These are phyloP conservation scores for Xanthia togata DNA, from an alignment of 2,888 invertebrate genomes.

Conservation along the genomic window DNA sequence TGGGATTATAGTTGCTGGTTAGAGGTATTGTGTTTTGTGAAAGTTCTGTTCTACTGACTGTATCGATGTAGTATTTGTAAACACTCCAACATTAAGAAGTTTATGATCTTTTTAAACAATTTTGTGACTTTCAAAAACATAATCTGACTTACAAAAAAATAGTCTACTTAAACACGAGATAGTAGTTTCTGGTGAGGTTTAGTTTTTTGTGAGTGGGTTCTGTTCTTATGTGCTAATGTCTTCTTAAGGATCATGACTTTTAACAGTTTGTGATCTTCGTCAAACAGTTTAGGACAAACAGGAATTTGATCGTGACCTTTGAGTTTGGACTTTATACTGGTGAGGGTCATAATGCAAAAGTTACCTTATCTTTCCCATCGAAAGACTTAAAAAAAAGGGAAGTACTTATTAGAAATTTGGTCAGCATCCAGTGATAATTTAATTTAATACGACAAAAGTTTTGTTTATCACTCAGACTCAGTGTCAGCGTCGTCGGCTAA, in stretches of 20 bases:
- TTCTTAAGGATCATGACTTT: not conserved
- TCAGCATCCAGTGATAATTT: not conserved
- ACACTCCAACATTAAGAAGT: not conserved
- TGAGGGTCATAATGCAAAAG: not conserved
- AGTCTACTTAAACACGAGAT: conserved; percentile 42
- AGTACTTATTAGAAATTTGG: not conserved
- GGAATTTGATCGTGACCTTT: not conserved
- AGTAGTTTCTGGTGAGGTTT: not conserved
- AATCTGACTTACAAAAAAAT: conserved; percentile 71
- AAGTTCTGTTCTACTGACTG: conserved; percentile 8
- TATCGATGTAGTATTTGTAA: not conserved
- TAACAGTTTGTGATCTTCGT: not conserved
- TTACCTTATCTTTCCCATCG: not conserved
- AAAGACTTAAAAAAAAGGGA: no score
- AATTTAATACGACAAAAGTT: not conserved
- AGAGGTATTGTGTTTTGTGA: conserved; percentile 13
- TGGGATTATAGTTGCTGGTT: conserved; percentile 7
- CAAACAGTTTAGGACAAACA: not conserved
- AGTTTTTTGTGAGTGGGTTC: conserved; percentile 16
- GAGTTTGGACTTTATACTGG: not conserved
- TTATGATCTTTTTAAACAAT: not conserved
- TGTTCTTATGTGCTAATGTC: not conserved
- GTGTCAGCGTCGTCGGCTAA: not conserved
- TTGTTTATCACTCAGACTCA: no score
- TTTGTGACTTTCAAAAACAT: not conserved